These are phyloP conservation scores for Megalopta genalis DNA, from an alignment of 1,140 invertebrate genomes.

Conservation along the genomic window DNA sequence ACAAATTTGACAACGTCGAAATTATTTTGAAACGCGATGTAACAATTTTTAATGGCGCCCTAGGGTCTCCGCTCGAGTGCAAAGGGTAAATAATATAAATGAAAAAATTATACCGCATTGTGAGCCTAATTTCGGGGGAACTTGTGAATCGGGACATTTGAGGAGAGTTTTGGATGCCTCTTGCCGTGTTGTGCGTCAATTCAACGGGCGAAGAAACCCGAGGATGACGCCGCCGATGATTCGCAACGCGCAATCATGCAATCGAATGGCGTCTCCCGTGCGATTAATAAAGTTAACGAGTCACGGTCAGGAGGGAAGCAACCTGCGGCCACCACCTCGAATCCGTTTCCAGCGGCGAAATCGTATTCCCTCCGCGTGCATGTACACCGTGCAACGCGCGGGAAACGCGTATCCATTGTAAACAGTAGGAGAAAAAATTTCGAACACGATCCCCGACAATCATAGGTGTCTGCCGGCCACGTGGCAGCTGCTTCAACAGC, in stretches of 20 bases:
- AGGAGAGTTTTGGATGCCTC: too few relatives aligned
- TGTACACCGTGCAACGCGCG: constrained; percentile 10
- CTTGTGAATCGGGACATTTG: too few relatives aligned
- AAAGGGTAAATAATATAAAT: too few relatives aligned
- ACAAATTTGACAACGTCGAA: too few relatives aligned
- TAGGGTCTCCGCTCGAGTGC: too few relatives aligned
- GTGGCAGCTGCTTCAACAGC: constrained; percentile 68
- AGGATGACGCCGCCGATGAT: background rate
- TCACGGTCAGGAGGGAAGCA: background rate
- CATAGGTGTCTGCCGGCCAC: constrained; percentile 61
- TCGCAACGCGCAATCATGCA: background rate
- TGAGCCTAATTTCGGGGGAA: too few relatives aligned
- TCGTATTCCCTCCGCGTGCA: background rate
- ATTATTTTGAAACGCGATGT: too few relatives aligned
- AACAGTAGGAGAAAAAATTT: constrained; percentile 53
- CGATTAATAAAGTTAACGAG: background rate
- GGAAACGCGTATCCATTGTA: constrained; percentile 44
- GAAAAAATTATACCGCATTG: too few relatives aligned
- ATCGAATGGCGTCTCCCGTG: background rate
- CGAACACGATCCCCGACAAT: constrained; percentile 50
- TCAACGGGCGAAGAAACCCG: too few relatives aligned
- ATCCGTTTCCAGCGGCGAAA: background rate
- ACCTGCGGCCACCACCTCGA: background rate
- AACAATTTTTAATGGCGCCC: too few relatives aligned
- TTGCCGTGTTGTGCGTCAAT: too few relatives aligned